Base-by-base conservation (phyloP, 2,797 vertebrate genomes). In the Microchirus variegatus region DNA sequence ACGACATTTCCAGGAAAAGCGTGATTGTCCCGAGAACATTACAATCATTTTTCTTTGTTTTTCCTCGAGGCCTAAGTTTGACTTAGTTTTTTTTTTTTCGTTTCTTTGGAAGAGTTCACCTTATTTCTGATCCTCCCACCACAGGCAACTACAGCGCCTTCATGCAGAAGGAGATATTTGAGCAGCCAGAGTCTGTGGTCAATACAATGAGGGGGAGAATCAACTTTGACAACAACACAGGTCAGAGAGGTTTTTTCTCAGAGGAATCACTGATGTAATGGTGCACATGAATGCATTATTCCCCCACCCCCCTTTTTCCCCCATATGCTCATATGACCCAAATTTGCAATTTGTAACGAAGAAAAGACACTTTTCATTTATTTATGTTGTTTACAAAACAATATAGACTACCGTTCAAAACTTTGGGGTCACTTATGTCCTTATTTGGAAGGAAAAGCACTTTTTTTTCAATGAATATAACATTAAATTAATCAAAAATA, bases 111-210 rank as follows among this genome's bases (percentile, higher is more conserved):
- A 63, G 70, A 59, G 57, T 57, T 67, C 14, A 16, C 18, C 69
- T 81, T 16, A 75, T 70, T 64, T 75, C 41, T 77, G 47, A 73
- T 70, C 59, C 26, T 73, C 14, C 56, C 41, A 18, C 59, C 56
- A 10, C 78, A 97, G 97, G 98, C 46, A 99, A 99, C 90, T 99
- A 93, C 92, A 98, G 96, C 78, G 96, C 96, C 0, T 99, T 98
- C 87, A 99, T 99, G 98, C 97, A 99, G 91, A 99, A 99, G 79
- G 98, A 99, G 71, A 99, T 99, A 80, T 99, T 99, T 80, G 98
- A 99, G 73, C 98, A 99, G 86, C 98, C 98, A 0, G 98, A 99
- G 78, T 99, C 98, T 16, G 98, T 99, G 1, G 95, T 99, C 69
- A 99, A 99, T 76, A 99, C 98, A 6, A 99, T 99, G 98, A 95